phyloP scores from a whole-genome alignment of 2,113 vertebrate species.

The Ageneiosus marmoratus region DNA sequence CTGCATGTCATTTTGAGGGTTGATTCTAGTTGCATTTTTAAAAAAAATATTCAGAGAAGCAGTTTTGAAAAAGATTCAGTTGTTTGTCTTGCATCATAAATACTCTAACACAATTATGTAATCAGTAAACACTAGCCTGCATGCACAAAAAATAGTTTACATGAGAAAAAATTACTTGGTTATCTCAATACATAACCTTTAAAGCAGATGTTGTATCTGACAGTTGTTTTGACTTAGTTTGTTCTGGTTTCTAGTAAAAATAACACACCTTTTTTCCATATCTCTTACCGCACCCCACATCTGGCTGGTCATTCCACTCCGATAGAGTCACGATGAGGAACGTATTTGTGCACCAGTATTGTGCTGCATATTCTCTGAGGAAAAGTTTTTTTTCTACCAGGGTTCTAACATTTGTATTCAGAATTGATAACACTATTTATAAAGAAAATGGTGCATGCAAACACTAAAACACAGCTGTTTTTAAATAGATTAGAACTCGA shows the following conservation, averaged over 20 bases:
- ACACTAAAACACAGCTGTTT: slow-evolving; percentile 17
- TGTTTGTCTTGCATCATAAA: slow-evolving; percentile 25
- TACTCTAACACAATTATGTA: slow-evolving; percentile 15
- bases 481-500: slow-evolving; percentile 7
- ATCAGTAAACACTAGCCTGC: slow-evolving; percentile 2
- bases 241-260: slow-evolving; percentile 12
- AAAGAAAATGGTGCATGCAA: no score
- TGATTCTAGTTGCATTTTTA: not conserved
- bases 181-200: not conserved
- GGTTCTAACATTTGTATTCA: slow-evolving; percentile 10
- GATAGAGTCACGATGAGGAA: slow-evolving; percentile 61
- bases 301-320: slow-evolving; percentile 65
- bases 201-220: not conserved
- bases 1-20: not conserved
- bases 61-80: not conserved
- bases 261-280: slow-evolving; percentile 44
- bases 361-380: slow-evolving; percentile 51
- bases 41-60: no score
- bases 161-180: not conserved
- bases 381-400: slow-evolving; percentile 30
- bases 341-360: slow-evolving; percentile 45
- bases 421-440: slow-evolving; percentile 12
- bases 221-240: slow-evolving; percentile 10
- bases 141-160: slow-evolving; percentile 21
- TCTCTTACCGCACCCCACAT: slow-evolving; percentile 57